Conservation (phyloP, 1,140 invertebrate species). For the Trichomalopsis sarcophagae region DNA sequence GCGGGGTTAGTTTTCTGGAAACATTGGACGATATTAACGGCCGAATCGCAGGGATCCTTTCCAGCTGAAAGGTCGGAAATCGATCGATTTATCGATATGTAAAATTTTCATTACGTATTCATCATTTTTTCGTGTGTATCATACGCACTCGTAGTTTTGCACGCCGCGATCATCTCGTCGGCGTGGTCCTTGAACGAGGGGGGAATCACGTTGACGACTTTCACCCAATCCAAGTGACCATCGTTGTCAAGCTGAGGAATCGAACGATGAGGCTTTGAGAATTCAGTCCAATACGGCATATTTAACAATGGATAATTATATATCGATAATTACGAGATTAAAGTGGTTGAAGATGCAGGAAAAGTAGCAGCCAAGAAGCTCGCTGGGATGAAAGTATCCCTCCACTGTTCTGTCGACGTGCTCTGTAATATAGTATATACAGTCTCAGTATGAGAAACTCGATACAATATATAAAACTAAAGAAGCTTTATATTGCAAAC, state of each 20-base stretch:
- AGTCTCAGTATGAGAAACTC: no score
- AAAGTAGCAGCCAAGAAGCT: constrained; percentile 68
- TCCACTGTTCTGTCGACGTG: constrained; percentile 32
- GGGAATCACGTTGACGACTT: constrained; percentile 61
- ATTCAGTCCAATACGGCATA: neutral
- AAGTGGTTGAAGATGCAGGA: constrained; percentile 67
- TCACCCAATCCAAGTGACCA: constrained; percentile 66
- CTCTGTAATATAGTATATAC: no score
- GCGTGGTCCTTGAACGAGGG: constrained; percentile 61
- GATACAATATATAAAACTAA: neutral
- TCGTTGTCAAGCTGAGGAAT: constrained; percentile 55
- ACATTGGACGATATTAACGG: constrained; percentile 56
- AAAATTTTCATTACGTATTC: no score
- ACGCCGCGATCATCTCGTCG: constrained; percentile 60
- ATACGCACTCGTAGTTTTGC: constrained; percentile 61
- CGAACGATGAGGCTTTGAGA: neutral
- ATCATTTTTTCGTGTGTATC: no score
- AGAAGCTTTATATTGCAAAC: neutral
- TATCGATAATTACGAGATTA: constrained; percentile 45
- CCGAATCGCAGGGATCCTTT: constrained; percentile 55
- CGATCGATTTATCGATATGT: neutral
- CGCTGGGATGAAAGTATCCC: constrained; percentile 50
- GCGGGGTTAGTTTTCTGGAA: constrained; percentile 52
- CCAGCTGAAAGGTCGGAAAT: constrained; percentile 49
- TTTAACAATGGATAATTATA: no score